Evolutionary conservation across 2,888 invertebrate species (phyloP).

Genomic region (Scaptomyza flava): DNA sequence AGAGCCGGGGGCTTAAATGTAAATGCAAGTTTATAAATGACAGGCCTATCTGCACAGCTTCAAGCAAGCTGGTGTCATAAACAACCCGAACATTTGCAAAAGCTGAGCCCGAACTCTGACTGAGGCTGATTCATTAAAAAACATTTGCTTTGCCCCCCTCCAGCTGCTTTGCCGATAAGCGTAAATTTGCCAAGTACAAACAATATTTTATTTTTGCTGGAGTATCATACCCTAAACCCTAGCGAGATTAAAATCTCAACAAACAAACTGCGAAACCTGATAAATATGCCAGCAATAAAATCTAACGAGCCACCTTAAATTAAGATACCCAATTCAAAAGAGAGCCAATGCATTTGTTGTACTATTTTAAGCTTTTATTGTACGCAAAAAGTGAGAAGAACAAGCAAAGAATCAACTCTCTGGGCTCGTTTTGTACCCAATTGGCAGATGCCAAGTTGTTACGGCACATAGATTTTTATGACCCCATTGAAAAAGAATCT

Average conservation of each 20-base stretch:
- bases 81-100: conserved; percentile 50
- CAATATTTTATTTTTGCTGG: conserved; percentile 49
- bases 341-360: conserved; percentile 1
- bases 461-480: conserved; percentile 58
- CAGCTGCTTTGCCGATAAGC: conserved; percentile 59
- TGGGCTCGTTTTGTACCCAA: conserved; percentile 6
- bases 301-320: conserved; percentile 29
- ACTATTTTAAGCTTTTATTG: conserved; percentile 6
- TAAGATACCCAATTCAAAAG: conserved; percentile 9
- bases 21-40: conserved; percentile 74
- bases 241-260: conserved; percentile 63
- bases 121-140: conserved; percentile 57
- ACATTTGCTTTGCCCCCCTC: conserved; percentile 21
- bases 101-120: conserved; percentile 13
- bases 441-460: conserved; percentile 61
- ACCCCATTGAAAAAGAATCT: conserved; percentile 45
- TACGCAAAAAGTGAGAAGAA: conserved; percentile 23
- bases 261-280: conserved; percentile 50
- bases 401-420: conserved; percentile 19
- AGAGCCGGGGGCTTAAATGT: conserved; percentile 59
- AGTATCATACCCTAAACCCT: conserved; percentile 39
- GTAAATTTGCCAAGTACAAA: conserved; percentile 77
- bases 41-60: conserved; percentile 65
- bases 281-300: conserved; percentile 46
- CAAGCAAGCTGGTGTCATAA: conserved; percentile 58